Evolutionary conservation across 2,797 vertebrate species (phyloP).

Genomic region (Halcyon smyrnensis): DNA sequence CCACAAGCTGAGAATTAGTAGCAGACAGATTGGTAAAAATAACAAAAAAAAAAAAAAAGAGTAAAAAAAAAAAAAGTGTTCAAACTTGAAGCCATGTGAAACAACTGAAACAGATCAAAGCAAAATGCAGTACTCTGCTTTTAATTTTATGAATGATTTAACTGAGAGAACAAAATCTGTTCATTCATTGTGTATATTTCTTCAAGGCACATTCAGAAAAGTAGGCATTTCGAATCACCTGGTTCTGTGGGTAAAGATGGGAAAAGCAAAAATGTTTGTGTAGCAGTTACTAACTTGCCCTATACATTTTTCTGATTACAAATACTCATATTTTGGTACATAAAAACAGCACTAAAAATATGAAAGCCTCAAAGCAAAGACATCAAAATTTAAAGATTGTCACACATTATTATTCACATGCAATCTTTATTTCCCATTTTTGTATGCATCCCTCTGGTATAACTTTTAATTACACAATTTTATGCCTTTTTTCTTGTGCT

Average conservation of each 20-base stretch:
- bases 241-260: not conserved
- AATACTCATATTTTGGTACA: not conserved
- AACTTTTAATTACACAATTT: not conserved
- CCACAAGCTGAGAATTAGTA: conserved; percentile 62
- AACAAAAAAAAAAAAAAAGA: not conserved
- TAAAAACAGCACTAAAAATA: not conserved
- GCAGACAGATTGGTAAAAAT: conserved; percentile 51
- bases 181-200: conserved; percentile 1
- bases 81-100: conserved; percentile 24
- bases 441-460: not conserved
- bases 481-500: not conserved
- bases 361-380: not conserved
- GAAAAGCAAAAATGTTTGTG: not conserved
- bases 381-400: not conserved
- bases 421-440: not conserved
- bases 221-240: not conserved
- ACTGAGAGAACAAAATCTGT: conserved; percentile 20
- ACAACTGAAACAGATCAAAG: conserved; percentile 18
- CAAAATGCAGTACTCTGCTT: not conserved
- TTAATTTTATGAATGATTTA: conserved; percentile 63
- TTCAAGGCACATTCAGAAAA: not conserved
- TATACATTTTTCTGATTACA: not conserved
- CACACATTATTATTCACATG: not conserved
- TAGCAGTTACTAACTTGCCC: not conserved
- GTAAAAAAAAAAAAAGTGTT: not conserved